Evolutionary conservation across 2,797 vertebrate genomes (phyloP), one percentile per base, ranked within the genome.

Genomic region (Helicolenus hilgendorfi): DNA sequence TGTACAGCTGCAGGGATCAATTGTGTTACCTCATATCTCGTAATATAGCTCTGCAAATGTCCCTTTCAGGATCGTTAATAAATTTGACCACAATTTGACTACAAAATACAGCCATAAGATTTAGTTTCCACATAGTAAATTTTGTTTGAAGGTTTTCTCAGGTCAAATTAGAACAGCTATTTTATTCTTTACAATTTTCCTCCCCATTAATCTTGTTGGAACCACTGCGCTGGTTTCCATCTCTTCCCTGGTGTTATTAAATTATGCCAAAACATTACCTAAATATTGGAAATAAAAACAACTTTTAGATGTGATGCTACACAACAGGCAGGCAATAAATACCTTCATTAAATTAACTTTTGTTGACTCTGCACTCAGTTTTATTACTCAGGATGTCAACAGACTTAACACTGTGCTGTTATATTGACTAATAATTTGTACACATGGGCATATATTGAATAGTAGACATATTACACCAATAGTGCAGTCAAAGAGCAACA

Each of bases 381-480:
- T 11, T 4, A 0, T 0, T 22, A 15, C 26, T 22, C 2, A 2
- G 2, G 13, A 5, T 1, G 0, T 58, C 45, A 22, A 4, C 8
- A 72, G 7, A 24, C 7, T 13, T 0, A 1, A 18, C 13, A 11
- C 8, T 24, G 13, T 6, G 59, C 22, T 11, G 11, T 18, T 27
- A 2, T 15, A 27, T 13, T 71, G 22, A 20, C 14, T 14, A 26
- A 45, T n/a, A 35, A 18, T 7, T 58, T 24, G 2, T 4, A 36
- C 8, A 49, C 7, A 6, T 20, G 20, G 35, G 64, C 14, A 59
- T 69, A n/a, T 20, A 31, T 6, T 24, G 18, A 49, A 4, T 24
- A 59, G 6, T 20, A 45, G 13, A 59, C 24, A n/a, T n/a, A 38
- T 11, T 13, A 14, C 45, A 36, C 14, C 2, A 1, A 65, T 2